Evolutionary conservation across 1,140 invertebrate genomes (phyloP).

Genomic region (Lepidurus apus): DNA sequence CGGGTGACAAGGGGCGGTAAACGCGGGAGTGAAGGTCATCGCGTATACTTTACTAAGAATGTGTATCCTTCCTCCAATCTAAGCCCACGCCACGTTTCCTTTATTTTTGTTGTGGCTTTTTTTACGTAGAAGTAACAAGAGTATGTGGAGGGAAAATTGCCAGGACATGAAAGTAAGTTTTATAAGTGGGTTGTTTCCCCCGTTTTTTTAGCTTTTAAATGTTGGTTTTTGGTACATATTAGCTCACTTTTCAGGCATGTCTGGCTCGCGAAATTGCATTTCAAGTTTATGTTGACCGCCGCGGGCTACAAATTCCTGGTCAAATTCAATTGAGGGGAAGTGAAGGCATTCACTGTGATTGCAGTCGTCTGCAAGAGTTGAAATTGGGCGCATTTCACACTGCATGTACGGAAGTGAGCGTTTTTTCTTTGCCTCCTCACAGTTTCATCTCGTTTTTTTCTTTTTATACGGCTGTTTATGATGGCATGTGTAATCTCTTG

Average conservation of each 20-base stretch:
- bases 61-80: not conserved
- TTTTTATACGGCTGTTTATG: not conserved
- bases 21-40: not conserved
- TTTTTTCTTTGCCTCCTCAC: not conserved
- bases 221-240: not conserved
- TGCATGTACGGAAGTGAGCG: conserved; percentile 8
- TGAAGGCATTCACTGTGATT: not conserved
- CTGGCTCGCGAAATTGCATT: not conserved
- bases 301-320: not conserved
- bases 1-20: not conserved
- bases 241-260: not conserved
- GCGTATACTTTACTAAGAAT: not conserved
- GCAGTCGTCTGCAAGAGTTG: not conserved
- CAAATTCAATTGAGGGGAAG: conserved; percentile 4
- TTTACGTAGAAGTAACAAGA: not conserved
- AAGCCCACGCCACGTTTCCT: not conserved
- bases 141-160: not conserved
- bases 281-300: not conserved
- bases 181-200: not conserved
- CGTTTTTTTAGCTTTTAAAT: not conserved
- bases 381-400: not conserved
- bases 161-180: not conserved
- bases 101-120: not conserved
- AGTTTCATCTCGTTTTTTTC: not conserved
- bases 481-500: not conserved